Percentiles rank a stretch among this genome's conserved stretches.
Conservation (phyloP, 2,797 vertebrate species). For the Esox lucius region DNA sequence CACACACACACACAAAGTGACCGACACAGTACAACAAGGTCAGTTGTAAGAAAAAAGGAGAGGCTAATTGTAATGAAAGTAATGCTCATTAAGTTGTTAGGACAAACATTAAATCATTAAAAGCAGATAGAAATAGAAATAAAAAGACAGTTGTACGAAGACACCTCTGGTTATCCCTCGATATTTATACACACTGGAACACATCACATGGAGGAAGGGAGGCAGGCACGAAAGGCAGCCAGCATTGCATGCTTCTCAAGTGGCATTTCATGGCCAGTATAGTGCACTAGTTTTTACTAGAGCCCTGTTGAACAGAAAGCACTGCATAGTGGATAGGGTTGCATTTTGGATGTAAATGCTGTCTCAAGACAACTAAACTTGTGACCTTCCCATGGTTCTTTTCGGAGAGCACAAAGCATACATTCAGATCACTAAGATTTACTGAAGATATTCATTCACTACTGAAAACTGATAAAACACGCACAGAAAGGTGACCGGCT, state of each 20-base stretch:
- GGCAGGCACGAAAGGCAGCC: neutral
- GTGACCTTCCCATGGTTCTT: conserved; percentile 42
- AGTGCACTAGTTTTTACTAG: neutral
- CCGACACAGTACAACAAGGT: neutral
- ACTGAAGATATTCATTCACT: neutral
- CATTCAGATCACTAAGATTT: conserved; percentile 28
- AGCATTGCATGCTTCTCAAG: neutral
- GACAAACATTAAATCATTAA: neutral
- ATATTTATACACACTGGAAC: neutral
- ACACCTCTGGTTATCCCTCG: conserved; percentile 5
- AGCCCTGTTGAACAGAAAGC: conserved; percentile 18
- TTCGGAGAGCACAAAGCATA: conserved; percentile 30
- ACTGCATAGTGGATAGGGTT: conserved; percentile 24
- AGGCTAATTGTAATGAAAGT: conserved; percentile 26
- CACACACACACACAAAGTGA: conserved; percentile 15
- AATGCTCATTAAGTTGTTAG: conserved; percentile 29
- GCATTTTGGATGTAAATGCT: conserved; percentile 10
- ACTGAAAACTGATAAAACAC: neutral
- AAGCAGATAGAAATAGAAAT: neutral
- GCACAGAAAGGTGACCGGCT: neutral
- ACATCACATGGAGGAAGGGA: conserved; percentile 21
- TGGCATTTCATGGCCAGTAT: neutral
- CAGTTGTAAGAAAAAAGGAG: too few species aligned
- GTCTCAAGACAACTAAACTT: conserved; percentile 47
- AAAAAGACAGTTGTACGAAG: conserved; percentile 14